phyloP scores from a whole-genome alignment of 2,113 vertebrate genomes.

The Myrmecophaga tridactyla region DNA sequence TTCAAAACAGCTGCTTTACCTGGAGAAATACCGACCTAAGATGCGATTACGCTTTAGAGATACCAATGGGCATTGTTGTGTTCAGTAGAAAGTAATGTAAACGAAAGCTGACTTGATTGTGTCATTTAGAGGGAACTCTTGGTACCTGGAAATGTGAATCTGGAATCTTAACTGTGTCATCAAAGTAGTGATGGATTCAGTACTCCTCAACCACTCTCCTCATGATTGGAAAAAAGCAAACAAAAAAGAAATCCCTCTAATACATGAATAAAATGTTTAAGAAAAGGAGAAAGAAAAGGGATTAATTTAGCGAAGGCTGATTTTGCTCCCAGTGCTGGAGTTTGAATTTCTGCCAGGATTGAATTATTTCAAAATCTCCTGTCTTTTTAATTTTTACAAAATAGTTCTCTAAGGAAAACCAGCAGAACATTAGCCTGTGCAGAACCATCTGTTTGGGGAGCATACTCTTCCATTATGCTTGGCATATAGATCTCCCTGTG shows the following conservation, averaged over 20 bases:
- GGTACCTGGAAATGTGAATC: slow-evolving; percentile 88
- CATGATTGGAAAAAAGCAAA: slow-evolving; percentile 79
- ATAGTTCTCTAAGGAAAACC: slow-evolving; percentile 83
- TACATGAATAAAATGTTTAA: slow-evolving; percentile 75
- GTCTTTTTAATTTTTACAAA: slow-evolving; percentile 83
- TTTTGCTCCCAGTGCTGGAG: slow-evolving; percentile 81
- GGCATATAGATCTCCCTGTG: slow-evolving; percentile 48
- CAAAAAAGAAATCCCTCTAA: slow-evolving; percentile 68
- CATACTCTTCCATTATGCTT: slow-evolving; percentile 66
- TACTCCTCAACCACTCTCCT: slow-evolving; percentile 79
- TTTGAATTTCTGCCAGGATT: slow-evolving; percentile 80
- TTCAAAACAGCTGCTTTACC: slow-evolving; percentile 99
- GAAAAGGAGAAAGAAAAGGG: slow-evolving; percentile 71
- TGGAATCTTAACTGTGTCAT: slow-evolving; percentile 81
- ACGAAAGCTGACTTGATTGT: slow-evolving; percentile 75
- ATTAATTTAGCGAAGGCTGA: slow-evolving; percentile 85
- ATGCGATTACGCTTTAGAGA: slow-evolving; percentile 98
- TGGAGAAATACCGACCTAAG: slow-evolving; percentile 99
- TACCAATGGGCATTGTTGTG: slow-evolving; percentile 94
- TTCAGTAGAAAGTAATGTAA: slow-evolving; percentile 87
- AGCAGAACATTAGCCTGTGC: slow-evolving; percentile 82
- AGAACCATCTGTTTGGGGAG: slow-evolving; percentile 69
- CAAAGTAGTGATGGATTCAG: slow-evolving; percentile 79
- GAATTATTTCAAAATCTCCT: slow-evolving; percentile 80
- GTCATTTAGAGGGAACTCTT: slow-evolving; percentile 84